Base-by-base conservation (phyloP, 2,888 invertebrate species). In the Frankliniella fusca region DNA sequence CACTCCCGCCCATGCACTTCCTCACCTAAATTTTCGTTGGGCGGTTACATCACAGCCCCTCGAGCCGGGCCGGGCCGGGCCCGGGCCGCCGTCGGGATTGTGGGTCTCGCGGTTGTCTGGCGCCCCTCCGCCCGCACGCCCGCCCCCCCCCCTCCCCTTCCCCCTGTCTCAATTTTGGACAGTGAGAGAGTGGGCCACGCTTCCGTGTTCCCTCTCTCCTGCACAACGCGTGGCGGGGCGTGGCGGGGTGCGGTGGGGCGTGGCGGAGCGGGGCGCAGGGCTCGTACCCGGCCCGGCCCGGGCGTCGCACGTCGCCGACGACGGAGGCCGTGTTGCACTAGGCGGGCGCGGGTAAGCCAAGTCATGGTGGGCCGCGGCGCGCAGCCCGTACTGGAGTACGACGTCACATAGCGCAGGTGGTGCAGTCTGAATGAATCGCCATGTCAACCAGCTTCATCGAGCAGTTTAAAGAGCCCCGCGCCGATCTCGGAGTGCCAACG, bases 11-110 rank as follows among this genome's bases (percentile, higher is more conserved):
- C 70, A n/a, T 76, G 70, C 70, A 76, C 70, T 76, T 76, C 70
- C 70, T 76, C 70, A 76, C 70, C 70, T 76, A 76, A 76, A 76
- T 76, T 76, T 76, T 76, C 70, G 70, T 76, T 76, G 70, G 70
- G 70, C 61, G 27, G 70, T 76, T 76, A 76, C 70, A 76, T 76
- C 70, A 76, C 61, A 18, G 61, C 61, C 8, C 61, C 15, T n/a
- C 70, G 27, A 12, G 23, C 23, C 70, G 27, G 70, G 11, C 23
- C 70, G 27, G 70, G 11, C 18, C 15, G 54, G 54, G 18, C 15
- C 18, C 54, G 1, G 18, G 54, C 15, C 54, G 54, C 54, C 15
- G 54, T 23, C n/a, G n/a, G 70, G 70, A 23, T 70, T 70, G 23
- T 70, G 65, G 65, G 18, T 18, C 70, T 23, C 70, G 70, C 70